Conservation (phyloP, 2,113 vertebrate genomes). For the Machaerirhynchus nigripectus region DNA sequence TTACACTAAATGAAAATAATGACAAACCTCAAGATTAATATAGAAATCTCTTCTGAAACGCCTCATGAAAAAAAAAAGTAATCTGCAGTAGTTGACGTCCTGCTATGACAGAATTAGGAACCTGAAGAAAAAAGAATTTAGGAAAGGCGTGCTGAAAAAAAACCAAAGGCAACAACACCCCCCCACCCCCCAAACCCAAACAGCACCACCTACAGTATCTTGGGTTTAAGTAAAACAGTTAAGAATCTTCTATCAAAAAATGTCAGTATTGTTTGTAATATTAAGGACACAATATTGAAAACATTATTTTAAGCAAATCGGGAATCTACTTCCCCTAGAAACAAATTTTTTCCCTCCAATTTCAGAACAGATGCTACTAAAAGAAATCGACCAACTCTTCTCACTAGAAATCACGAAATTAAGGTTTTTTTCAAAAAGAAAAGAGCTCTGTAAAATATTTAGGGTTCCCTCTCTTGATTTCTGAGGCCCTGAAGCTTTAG, state of each 20-base stretch:
- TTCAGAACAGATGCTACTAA: background rate
- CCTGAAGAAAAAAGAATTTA: background rate
- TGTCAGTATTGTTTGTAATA: background rate
- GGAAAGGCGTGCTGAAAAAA: background rate
- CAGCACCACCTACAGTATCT: background rate
- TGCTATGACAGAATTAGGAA: background rate
- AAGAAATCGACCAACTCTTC: background rate
- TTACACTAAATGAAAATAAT: background rate
- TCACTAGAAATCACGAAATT: background rate
- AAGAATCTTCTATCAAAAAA: background rate
- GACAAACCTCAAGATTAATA: background rate
- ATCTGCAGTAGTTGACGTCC: background rate
- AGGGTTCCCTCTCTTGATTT: background rate
- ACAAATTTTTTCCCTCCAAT: background rate
- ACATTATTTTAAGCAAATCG: background rate
- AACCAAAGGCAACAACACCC: too few relatives aligned
- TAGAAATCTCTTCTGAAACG: background rate
- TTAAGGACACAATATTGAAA: background rate
- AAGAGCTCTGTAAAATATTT: background rate
- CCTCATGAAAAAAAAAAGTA: background rate
- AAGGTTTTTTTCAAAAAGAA: background rate
- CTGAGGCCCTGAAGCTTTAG: background rate
- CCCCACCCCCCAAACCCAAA: background rate
- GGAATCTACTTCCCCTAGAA: background rate
- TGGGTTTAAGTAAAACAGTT: background rate